Conservation (phyloP, 2,888 invertebrate species). For the Drosophila merina region DNA sequence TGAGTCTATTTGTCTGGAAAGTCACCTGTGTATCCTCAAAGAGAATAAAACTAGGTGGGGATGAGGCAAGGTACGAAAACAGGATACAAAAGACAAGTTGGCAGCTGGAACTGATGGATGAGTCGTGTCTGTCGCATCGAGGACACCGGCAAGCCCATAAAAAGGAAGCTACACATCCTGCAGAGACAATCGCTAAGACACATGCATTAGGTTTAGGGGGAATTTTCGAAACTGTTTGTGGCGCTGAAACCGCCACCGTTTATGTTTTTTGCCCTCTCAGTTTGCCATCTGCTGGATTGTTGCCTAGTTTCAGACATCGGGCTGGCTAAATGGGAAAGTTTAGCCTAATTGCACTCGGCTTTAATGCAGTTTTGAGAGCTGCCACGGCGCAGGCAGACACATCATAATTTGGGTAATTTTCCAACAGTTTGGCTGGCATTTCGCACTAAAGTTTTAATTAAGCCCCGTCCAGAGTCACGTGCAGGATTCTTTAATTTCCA, state of each 20-base stretch:
- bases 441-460: conserved; percentile 73
- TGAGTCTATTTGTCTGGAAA: not conserved
- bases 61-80: not conserved
- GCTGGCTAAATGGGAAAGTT: conserved; percentile 39
- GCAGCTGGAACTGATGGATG: conserved; percentile 17
- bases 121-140: conserved; percentile 18
- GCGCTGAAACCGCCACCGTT: conserved; percentile 6
- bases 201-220: conserved; percentile 55
- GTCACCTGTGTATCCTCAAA: conserved; percentile 8
- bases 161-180: conserved; percentile 10
- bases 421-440: conserved; percentile 70
- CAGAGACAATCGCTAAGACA: conserved; percentile 33
- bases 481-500: conserved; percentile 2
- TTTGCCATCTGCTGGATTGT: conserved; percentile 7
- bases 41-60: conserved; percentile 22
- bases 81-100: conserved; percentile 3
- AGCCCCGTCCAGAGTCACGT: conserved; percentile 47
- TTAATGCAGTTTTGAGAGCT: conserved; percentile 43
- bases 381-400: conserved; percentile 21
- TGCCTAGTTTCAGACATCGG: conserved; percentile 30
- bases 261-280: not conserved
- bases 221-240: conserved; percentile 45
- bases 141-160: conserved; percentile 17
- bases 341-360: conserved; percentile 42
- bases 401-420: conserved; percentile 70